Base-by-base conservation (phyloP, 2,888 invertebrate species). In the Drosophila peninsularis region DNA sequence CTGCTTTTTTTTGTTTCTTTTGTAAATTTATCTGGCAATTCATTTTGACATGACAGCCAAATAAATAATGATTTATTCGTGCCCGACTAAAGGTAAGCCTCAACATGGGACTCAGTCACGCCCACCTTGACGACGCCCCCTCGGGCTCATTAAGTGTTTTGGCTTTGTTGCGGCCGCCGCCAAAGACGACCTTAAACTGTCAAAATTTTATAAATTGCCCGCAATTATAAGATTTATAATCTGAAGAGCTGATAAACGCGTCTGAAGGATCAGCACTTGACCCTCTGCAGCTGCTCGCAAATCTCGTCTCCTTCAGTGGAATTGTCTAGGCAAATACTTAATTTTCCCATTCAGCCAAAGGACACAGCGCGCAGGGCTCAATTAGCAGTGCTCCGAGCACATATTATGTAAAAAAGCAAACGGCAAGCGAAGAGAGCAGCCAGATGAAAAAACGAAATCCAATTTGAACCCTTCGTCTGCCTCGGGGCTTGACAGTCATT, bases 51-150 rank as follows among this genome's bases (percentile, higher is more conserved):
- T 72, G 77, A 80, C 78, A 75, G 70, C 72, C 74, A 80, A 85
- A 88, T 78, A 88, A 86, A 88, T 86, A 89, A 89, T 88, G 89
- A 90, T 90, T 90, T 88, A 90, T 88, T 65, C 39, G 42, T 42
- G 30, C 47, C 39, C 52, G 52, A 21, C 54, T 34, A 52, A 72
- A 76, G 77, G 77, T 76, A 76, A 39, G 24, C 50, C 69, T 44
- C 45, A n/a, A 52, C 52, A n/a, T 41, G 44, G 24, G 19, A 45
- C 5, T n/a, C 24, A 10, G 56, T 17, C 45, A 45, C 45, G 27
- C 56, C 56, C 45, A 45, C 36, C 36, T 14, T 45, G 37, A 56
- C 36, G 45, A 45, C 45, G 30, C 53, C 60, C 52, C 47, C 47
- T 41, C 45, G 50, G 61, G 67, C 79, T 84, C 84, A 84, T 84